Base-by-base conservation (phyloP, 2,888 invertebrate species). In the Iselma pallidipennis region DNA sequence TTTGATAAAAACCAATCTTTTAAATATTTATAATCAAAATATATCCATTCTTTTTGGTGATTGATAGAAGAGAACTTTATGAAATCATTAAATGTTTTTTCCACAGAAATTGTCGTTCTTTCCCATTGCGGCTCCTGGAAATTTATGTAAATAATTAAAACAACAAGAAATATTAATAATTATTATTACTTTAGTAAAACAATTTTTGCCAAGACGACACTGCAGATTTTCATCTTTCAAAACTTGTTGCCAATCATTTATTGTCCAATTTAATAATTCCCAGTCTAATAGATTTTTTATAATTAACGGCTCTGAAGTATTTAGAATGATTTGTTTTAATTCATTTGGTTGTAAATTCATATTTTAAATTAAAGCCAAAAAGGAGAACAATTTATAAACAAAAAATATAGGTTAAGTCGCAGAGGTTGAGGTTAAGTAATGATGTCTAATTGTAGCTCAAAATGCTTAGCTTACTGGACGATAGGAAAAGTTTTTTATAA, bases 21-120 rank as follows among this genome's bases (percentile, higher is more conserved):
- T 80, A 94, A 85, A 78, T 92, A 88, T 82, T 93, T 93, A 77
- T 95, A 94, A 81, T 94, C 94, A 81, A 91, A 92, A 81, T 95
- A 95, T 81, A 89, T 85, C 89, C 92, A 94, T 66, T 87, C 83
- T 2, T 85, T 74, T 53, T 76, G 78, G 23, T 80, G 73, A 12
- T 78, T 51, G 58, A 72, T 26, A 75, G 78, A n/a, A n/a, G n/a
- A 74, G 7, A 83, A 68, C 3, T 76, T 75, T 1, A 88, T 67
- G 80, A 95, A 92, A 55, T 89, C 84, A 58, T 81, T 78, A 70
- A 94, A 86, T 1, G 86, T 88, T 77, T 89, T 85, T 29, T 82
- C 77, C 55, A 85, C 80, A 33, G 81, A 82, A n/a, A 78, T 76
- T 71, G 93, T 90, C 51, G 85, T 85, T 59, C 89, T 84, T 79